Conservation (phyloP, 1,140 invertebrate genomes). For the Gryon sp. region DNA sequence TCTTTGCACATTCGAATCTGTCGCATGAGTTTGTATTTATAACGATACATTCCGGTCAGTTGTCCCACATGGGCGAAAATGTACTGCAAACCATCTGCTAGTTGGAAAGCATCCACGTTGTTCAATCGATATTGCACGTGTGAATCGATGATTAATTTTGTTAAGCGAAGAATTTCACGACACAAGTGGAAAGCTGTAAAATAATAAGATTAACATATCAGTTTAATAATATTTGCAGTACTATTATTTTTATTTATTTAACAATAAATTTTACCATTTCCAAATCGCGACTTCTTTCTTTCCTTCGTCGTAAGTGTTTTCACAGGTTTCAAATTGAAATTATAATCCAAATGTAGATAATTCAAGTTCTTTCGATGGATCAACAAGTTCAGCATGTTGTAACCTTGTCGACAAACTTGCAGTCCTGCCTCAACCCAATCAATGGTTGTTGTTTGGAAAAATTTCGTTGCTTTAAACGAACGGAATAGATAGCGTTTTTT, state of each 20-base stretch:
- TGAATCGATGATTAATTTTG: slow-evolving; percentile 98
- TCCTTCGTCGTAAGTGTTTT: slow-evolving; percentile 99
- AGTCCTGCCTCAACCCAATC: slow-evolving; percentile 99
- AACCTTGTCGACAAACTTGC: slow-evolving; percentile 98
- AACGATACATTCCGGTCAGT: slow-evolving; percentile 99
- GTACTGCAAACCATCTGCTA: slow-evolving; percentile 99
- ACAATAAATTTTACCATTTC: slow-evolving; percentile 95
- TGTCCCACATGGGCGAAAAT: slow-evolving; percentile 99
- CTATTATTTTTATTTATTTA: slow-evolving; percentile 12
- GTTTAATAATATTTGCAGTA: not conserved
- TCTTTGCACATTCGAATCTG: slow-evolving; percentile 99
- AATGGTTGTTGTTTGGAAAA: slow-evolving; percentile 99
- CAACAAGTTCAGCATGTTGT: slow-evolving; percentile 99
- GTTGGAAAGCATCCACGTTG: slow-evolving; percentile 99
- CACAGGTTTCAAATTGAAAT: slow-evolving; percentile 99
- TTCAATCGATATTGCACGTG: slow-evolving; percentile 99
- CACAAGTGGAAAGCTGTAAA: slow-evolving; percentile 98
- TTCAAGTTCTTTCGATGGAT: slow-evolving; percentile 99
- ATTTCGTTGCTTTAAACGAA: slow-evolving; percentile 99
- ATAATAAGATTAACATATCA: slow-evolving; percentile 69
- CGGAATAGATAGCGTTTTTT: slow-evolving; percentile 99
- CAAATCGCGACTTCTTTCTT: slow-evolving; percentile 99
- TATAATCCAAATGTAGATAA: slow-evolving; percentile 99
- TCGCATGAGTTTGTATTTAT: slow-evolving; percentile 99
- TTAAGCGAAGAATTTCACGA: slow-evolving; percentile 97